Base-by-base conservation (phyloP, 2,113 vertebrate species). In the Ia io region DNA sequence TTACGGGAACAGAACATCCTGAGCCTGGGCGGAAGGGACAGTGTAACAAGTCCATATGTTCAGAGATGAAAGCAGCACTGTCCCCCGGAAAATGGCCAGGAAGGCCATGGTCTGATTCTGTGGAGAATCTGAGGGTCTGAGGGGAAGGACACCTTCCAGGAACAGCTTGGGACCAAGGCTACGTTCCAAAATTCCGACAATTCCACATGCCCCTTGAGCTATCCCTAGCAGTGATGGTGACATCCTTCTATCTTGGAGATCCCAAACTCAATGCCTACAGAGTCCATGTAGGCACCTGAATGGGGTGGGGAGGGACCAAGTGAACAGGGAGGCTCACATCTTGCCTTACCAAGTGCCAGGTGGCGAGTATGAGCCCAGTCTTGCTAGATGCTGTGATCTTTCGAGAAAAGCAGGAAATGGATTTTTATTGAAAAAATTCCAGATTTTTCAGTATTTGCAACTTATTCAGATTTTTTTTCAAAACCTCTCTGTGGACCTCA, bases 361-460 rank as follows among this genome's bases (percentile, higher is more conserved):
- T 0, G 0, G 40, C 22, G n/a, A 32, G 37, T 6, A 3, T 13
- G 20, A 53, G 28, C 51, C 76, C 20, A 1, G 1, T 0, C 23
- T 1, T 11, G 51, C 44, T 5, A 5, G 9, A 56, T 20, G 28
- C 10, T 44, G 25, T 23, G 13, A 82, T 74, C 49, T 61, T 70
- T 25, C n/a, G 12, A 82, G 56, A 65, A 59, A 85, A 93, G 78
- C 74, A 89, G 49, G n/a, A 89, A 28, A 25, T 18, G 44, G 42
- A 63, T 37, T 61, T 78, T 89, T 37, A 70, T 11, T 20, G 8
- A 9, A 56, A 32, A 59, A 17, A 16, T 30, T 61, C 13, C 20
- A 70, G 18, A 25, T 20, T 49, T 84, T 88, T 88, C 37, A 69
- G 3, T 32, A 49, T 56, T 74, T 82, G 32, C 11, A 89, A 65